A percentile compares a stretch with the other conserved stretches of the same genome.
Evolutionary conservation across 2,888 invertebrate species (phyloP).

Genomic region (Drosophila nr. perissopoda): DNA sequence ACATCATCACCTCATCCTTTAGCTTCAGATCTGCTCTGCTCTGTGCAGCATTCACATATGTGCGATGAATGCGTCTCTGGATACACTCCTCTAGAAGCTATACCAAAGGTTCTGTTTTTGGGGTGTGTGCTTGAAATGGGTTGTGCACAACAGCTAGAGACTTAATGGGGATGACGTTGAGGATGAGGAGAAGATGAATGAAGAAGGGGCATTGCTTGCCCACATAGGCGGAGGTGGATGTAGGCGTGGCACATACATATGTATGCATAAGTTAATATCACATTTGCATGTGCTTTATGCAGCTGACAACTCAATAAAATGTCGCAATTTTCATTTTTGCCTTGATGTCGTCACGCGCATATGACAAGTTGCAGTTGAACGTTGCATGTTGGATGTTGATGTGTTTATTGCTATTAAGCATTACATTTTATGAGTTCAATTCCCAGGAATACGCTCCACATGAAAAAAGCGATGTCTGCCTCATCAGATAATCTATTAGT

Average conservation of each 20-base stretch:
- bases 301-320: constrained; percentile 79
- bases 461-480: background rate
- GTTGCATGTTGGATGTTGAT: constrained; percentile 58
- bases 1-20: constrained; percentile 76
- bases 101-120: constrained; percentile 45
- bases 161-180: constrained; percentile 26
- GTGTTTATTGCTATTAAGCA: constrained; percentile 70
- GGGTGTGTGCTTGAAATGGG: constrained; percentile 64
- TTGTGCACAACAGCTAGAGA: constrained; percentile 24
- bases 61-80: constrained; percentile 32
- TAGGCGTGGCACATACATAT: constrained; percentile 52
- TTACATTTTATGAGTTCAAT: constrained; percentile 57
- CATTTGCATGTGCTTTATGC: constrained; percentile 63
- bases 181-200: background rate
- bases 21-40: constrained; percentile 5
- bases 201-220: background rate
- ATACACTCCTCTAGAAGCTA: constrained; percentile 10
- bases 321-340: constrained; percentile 70
- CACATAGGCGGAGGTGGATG: constrained; percentile 33
- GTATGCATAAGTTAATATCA: constrained; percentile 12
- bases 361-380: constrained; percentile 51
- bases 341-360: constrained; percentile 66
- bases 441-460: constrained; percentile 38
- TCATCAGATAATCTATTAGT: background rate
- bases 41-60: constrained; percentile 29